Evolutionary conservation across 1,140 invertebrate genomes (phyloP), one percentile per base, ranked within the genome.

Genomic region (Telenomus remus): DNA sequence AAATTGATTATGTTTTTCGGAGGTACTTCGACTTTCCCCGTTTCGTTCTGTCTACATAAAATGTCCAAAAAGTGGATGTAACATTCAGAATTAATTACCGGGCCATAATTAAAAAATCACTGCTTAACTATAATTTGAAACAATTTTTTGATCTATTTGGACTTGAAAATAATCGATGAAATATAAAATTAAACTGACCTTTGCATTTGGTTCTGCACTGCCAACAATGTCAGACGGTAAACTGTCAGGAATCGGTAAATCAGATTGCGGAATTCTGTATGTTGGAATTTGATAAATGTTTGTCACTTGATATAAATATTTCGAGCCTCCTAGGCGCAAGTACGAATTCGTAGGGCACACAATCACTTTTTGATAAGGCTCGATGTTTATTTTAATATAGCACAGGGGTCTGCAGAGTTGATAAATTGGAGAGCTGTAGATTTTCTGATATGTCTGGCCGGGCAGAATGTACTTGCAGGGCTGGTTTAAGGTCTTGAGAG

Each of bases 291-390:
- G 19, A 27, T 27, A 27, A 27, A 27, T 6, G 1, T 27, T 1
- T 27, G 1, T 1, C 19, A 65, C 51, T n/a, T 19, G 9, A 0
- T 42, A 8, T 2, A 65, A 44, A 19, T 1, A 12, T 49, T 7
- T 13, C 2, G 51, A 43, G 12, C 55, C 39, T 9, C 61, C 51
- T 7, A 33, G 47, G 14, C 19, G 33, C 33, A 55, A 37, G 19
- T 65, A 65, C 4, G 35, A 15, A 14, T 42, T 55, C 7, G 55
- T 42, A 8, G 47, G 16, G 42, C 33, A 42, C 10, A 47, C 49
- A 8, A 64, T 9, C 14, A 64, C 19, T 27, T 19, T 54, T 39
- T 64, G 48, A 9, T 63, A 63, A 34, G 49, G 19, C 53, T 46
- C 19, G 0, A 15, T 10, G 10, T n/a, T 1, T 46, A 15, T 10